Base-by-base conservation (phyloP, 2,888 invertebrate genomes). In the Peribatodes rhomboidaria region DNA sequence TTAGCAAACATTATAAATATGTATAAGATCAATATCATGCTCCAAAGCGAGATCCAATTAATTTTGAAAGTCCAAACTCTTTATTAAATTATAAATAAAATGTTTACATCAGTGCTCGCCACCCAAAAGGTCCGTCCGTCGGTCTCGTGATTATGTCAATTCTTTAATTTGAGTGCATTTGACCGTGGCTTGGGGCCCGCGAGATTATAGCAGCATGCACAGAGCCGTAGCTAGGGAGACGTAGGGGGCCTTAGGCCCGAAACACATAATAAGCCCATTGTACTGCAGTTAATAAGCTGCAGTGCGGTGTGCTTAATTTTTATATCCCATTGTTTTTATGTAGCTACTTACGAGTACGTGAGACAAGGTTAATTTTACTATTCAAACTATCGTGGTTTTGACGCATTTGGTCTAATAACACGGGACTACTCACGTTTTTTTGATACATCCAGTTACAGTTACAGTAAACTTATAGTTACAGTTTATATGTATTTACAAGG, bases 101-200 rank as follows among this genome's bases (percentile, higher is more conserved):
- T 82, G 75, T 73, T 72, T 81, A 83, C 80, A 71, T 82, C 79
- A 77, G 71, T 80, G 84, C 82, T 77, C 80, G 67, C 76, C 67
- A 65, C 65, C 74, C 77, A 60, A 65, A 60, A 57, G 60, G 60
- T 61, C 46, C 52, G 13, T 10, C 41, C 10, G 27, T 18, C 16
- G 55, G 63, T 72, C 64, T 82, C 81, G 83, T 85, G 90, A 92
- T 89, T 89, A 92, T 93, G 92, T 92, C 93, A 93, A 92, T 92
- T 92, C 88, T 87, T 89, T 92, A 92, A 92, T 92, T 93, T 90
- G 90, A 92, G 90, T 89, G 86, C 92, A 87, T 89, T 90, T 92
- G 92, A 93, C 93, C 92, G 90, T 91, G 71, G 75, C 74, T 71
- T 74, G 72, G 76, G 83, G 86, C 37, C 78, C 77, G 64, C 69